These are phyloP conservation scores for Latrodectus elegans DNA, from an alignment of 2,888 invertebrate genomes.

Conservation along the genomic window DNA sequence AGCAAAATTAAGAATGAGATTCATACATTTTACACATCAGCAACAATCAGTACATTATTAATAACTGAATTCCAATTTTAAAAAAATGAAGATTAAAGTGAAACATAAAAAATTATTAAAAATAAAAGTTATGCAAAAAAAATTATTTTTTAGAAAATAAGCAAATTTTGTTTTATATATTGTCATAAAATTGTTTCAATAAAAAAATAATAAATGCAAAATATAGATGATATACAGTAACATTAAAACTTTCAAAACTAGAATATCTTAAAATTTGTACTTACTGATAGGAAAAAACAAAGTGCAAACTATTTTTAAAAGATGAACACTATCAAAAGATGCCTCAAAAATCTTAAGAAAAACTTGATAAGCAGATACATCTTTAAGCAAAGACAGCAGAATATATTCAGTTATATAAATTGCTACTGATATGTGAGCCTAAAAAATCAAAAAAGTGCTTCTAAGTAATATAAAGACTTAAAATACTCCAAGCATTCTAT, in stretches of 20 bases:
- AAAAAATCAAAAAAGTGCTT: constrained; percentile 7
- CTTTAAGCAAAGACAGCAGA: constrained; percentile 1
- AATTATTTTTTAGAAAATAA: too few species aligned
- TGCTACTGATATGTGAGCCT: constrained; percentile 38
- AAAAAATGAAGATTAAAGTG: too few species aligned
- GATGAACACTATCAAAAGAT: neutral
- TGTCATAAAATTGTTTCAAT: too few species aligned
- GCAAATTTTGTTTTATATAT: too few species aligned
- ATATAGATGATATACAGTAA: neutral
- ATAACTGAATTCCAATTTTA: too few species aligned
- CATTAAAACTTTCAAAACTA: neutral
- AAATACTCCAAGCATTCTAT: neutral
- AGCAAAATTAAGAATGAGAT: too few species aligned
- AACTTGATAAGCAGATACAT: neutral
- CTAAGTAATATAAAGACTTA: neutral
- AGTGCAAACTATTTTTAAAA: constrained; percentile 29
- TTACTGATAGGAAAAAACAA: constrained; percentile 42
- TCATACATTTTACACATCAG: too few species aligned
- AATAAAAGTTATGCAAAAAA: too few species aligned
- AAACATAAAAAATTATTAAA: too few species aligned
- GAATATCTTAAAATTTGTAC: neutral
- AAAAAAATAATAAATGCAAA: neutral
- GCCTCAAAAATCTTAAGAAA: constrained; percentile 33
- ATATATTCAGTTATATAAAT: constrained; percentile 29
- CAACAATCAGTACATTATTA: too few species aligned